These are phyloP conservation scores for Nothocercus nigrocapillus DNA, from an alignment of 2,113 vertebrate genomes.

Conservation along the genomic window DNA sequence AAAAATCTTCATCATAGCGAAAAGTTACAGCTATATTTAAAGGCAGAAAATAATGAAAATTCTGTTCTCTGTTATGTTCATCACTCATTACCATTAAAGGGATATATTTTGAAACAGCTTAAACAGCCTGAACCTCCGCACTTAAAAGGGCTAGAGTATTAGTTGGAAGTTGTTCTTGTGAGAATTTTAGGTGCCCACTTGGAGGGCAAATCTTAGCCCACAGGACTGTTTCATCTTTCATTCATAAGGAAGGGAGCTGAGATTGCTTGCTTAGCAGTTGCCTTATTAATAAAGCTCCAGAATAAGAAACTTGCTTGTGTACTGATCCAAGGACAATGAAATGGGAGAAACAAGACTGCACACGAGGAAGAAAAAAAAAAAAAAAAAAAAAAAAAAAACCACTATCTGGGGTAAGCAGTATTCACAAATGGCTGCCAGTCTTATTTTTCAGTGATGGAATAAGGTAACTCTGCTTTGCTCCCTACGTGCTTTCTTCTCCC, in stretches of 20 bases:
- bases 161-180: not conserved
- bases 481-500: not conserved
- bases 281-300: conserved; percentile 68
- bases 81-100: not conserved
- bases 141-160: not conserved
- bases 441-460: not conserved
- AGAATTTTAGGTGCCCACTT: not conserved
- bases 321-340: conserved; percentile 48
- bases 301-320: conserved; percentile 46
- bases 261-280: conserved; percentile 55
- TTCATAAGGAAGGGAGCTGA: conserved; percentile 28
- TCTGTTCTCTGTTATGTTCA: not conserved
- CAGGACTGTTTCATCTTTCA: conserved; percentile 42
- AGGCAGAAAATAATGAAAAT: conserved; percentile 33
- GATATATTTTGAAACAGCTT: not conserved
- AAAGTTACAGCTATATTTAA: not conserved
- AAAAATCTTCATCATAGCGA: not conserved
- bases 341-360: conserved; percentile 14
- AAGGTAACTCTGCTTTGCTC: not conserved
- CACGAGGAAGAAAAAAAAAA: not conserved
- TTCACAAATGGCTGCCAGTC: not conserved
- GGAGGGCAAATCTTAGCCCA: not conserved
- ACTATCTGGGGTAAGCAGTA: not conserved
- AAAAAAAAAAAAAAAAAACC: not conserved
- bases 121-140: not conserved